Evolutionary conservation across 2,888 invertebrate genomes (phyloP).

Genomic region (Pterostichus niger): DNA sequence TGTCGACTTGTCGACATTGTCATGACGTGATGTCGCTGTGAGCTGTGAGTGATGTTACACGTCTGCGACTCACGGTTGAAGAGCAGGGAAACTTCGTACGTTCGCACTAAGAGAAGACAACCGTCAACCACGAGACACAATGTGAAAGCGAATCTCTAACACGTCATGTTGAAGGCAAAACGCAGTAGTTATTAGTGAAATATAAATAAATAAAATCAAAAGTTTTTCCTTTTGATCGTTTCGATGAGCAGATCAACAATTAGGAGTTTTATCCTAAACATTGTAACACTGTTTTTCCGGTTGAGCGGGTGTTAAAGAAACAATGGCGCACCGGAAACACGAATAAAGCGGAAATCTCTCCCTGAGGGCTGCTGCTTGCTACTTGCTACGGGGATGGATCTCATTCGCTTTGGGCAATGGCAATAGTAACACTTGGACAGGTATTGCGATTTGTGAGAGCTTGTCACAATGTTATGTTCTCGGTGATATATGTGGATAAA

Average conservation of each 20-base stretch:
- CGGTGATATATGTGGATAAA: constrained; percentile 22
- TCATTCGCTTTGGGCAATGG: background rate
- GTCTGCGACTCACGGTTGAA: background rate
- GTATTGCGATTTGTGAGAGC: background rate
- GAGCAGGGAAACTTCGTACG: constrained; percentile 34
- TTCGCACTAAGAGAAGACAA: constrained; percentile 20
- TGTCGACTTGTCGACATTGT: constrained; percentile 36
- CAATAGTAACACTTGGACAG: background rate
- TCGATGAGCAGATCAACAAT: constrained; percentile 21
- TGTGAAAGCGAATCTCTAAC: background rate
- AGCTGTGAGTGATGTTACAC: constrained; percentile 49
- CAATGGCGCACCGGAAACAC: constrained; percentile 33
- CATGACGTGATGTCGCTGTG: constrained; percentile 2
- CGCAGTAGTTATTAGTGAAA: too few species aligned
- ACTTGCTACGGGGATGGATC: background rate
- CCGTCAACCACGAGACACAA: constrained; percentile 8
- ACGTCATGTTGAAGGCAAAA: background rate
- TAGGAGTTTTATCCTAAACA: background rate
- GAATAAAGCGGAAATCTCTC: constrained; percentile 42
- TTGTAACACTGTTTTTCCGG: background rate
- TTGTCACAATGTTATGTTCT: background rate
- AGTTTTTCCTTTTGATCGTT: too few species aligned
- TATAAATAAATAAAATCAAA: too few species aligned
- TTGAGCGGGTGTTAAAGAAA: constrained; percentile 32
- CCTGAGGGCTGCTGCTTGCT: background rate